Evolutionary conservation across 2,113 vertebrate genomes (phyloP).

Genomic region (Bubo blakistoni): DNA sequence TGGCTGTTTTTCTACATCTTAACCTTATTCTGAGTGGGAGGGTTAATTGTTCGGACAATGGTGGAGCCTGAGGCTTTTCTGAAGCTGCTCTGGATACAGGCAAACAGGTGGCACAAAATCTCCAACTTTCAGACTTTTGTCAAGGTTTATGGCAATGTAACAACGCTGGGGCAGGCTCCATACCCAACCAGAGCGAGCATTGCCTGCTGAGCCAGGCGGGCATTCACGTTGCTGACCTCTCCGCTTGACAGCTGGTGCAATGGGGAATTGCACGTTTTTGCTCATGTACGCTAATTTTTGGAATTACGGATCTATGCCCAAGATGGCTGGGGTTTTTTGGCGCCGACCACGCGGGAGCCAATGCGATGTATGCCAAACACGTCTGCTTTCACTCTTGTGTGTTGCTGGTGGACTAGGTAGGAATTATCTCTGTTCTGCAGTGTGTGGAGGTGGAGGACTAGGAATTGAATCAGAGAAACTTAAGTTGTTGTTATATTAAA

Average conservation of each 20-base stretch:
- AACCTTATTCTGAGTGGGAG: background rate
- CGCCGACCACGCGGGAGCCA: background rate
- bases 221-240: background rate
- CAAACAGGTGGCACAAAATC: background rate
- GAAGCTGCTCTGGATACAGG: background rate
- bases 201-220: rapidly evolving
- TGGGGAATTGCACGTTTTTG: background rate
- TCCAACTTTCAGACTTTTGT: too few species aligned
- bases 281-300: background rate
- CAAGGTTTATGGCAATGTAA: rapidly evolving
- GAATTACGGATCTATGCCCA: background rate
- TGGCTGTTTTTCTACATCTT: background rate
- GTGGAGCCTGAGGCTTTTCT: background rate
- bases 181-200: background rate
- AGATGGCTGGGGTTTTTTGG: background rate
- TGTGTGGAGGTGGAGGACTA: background rate
- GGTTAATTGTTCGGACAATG: background rate
- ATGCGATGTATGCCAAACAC: rapidly evolving
- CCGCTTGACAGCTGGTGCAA: background rate
- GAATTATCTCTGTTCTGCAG: background rate
- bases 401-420: background rate
- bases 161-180: background rate
- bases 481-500: background rate
- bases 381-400: background rate
- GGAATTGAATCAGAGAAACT: background rate